phyloP scores from a whole-genome alignment of 2,113 vertebrate genomes.

The Sinocyclocheilus anophthalmus region DNA sequence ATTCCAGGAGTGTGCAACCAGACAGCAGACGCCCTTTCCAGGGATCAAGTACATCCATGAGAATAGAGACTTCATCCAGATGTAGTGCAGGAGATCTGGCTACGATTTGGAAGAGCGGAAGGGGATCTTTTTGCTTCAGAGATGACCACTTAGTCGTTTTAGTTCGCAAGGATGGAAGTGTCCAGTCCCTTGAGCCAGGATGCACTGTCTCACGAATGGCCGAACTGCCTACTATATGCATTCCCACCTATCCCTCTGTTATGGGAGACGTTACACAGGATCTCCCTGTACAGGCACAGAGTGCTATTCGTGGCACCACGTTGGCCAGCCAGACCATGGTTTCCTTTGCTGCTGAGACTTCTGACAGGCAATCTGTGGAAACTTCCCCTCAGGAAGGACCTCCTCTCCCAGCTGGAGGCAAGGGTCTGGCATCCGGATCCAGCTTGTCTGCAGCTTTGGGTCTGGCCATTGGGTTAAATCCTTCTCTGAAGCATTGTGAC shows the following conservation, averaged over 20 bases:
- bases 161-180: neutral
- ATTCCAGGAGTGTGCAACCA: no score
- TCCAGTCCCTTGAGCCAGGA: neutral
- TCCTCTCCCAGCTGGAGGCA: neutral
- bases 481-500: neutral
- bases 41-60: no score
- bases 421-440: neutral
- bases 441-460: neutral
- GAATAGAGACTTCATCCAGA: no score
- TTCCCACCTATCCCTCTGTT: neutral
- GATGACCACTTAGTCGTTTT: neutral
- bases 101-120: no score
- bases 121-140: no score
- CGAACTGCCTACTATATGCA: neutral
- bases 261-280: neutral
- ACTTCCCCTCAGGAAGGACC: neutral
- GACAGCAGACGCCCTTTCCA: no score
- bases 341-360: neutral
- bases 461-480: neutral
- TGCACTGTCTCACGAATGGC: neutral
- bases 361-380: neutral
- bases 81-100: no score
- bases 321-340: neutral
- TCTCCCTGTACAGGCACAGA: neutral
- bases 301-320: neutral